Percentiles rank a stretch among this genome's conserved stretches.
These are phyloP conservation scores for Brachionus rotundiformis DNA, from an alignment of 1,140 invertebrate genomes.

Conservation along the genomic window DNA sequence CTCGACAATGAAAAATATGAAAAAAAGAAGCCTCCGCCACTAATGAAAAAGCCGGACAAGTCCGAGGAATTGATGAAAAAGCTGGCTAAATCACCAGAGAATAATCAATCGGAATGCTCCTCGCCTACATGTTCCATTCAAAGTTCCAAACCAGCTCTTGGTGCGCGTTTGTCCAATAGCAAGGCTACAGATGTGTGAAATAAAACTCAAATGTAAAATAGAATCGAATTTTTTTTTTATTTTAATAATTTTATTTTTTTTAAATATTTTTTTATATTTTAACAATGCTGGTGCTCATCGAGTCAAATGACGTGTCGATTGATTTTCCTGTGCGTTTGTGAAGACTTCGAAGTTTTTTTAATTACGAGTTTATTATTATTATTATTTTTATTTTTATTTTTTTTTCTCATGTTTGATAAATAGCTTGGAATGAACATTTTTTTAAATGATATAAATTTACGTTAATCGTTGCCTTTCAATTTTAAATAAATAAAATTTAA, in stretches of 20 bases:
- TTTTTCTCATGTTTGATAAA: neutral
- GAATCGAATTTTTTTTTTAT: neutral
- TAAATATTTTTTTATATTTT: neutral
- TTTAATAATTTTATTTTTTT: neutral
- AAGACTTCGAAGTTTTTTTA: neutral
- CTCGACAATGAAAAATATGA: neutral
- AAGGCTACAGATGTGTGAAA: neutral
- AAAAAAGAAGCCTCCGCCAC: conserved; percentile 67
- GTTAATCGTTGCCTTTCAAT: conserved; percentile 29
- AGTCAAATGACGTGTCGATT: neutral
- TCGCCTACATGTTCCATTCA: too few species aligned
- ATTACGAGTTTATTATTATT: neutral
- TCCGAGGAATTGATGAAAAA: neutral
- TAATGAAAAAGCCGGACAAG: conserved; percentile 70
- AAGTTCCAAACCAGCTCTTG: neutral
- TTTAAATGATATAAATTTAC: neutral
- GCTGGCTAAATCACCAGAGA: neutral
- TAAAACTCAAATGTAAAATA: neutral
- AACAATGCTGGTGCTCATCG: neutral
- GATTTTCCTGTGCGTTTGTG: neutral
- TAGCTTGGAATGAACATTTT: neutral
- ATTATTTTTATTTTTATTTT: neutral
- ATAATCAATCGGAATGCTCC: neutral
- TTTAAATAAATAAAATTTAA: neutral
- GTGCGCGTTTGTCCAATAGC: neutral